Evolutionary conservation across 2,113 vertebrate species (phyloP).

Genomic region (Tetraodon nigroviridis): DNA sequence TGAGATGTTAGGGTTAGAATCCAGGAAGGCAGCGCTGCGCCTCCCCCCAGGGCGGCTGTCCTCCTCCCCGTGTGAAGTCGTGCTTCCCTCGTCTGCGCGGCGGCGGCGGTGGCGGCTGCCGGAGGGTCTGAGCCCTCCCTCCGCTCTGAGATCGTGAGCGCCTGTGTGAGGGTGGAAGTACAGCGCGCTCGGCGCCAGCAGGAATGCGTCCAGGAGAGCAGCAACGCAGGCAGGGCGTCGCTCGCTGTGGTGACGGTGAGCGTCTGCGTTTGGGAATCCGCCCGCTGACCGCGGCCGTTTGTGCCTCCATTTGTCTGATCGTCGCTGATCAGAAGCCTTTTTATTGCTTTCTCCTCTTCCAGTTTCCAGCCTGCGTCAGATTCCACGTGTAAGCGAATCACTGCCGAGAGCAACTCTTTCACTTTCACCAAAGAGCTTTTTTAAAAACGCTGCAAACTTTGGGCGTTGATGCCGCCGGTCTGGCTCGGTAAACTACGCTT

Average conservation of each 20-base stretch:
- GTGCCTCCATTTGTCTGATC: neutral
- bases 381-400: too few species aligned
- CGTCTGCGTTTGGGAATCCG: conserved; percentile 16
- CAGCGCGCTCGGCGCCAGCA: conserved; percentile 37
- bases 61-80: conserved; percentile 39
- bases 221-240: conserved; percentile 51
- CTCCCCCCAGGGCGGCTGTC: conserved; percentile 57
- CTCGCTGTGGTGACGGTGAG: conserved; percentile 77
- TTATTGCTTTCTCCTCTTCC: neutral
- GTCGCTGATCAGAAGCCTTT: neutral
- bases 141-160: conserved; percentile 53
- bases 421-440: too few species aligned
- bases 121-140: conserved; percentile 52
- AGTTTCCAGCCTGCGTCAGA: too few species aligned
- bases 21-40: conserved; percentile 60
- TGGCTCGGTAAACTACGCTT: too few species aligned
- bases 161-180: conserved; percentile 54
- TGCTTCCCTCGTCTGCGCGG: conserved; percentile 42
- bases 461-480: too few species aligned
- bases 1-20: conserved; percentile 77
- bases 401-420: too few species aligned
- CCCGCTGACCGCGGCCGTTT: neutral
- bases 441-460: too few species aligned
- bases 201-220: conserved; percentile 53
- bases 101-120: conserved; percentile 42